Conservation (phyloP, 2,888 invertebrate species). For the Lypha dubia region DNA sequence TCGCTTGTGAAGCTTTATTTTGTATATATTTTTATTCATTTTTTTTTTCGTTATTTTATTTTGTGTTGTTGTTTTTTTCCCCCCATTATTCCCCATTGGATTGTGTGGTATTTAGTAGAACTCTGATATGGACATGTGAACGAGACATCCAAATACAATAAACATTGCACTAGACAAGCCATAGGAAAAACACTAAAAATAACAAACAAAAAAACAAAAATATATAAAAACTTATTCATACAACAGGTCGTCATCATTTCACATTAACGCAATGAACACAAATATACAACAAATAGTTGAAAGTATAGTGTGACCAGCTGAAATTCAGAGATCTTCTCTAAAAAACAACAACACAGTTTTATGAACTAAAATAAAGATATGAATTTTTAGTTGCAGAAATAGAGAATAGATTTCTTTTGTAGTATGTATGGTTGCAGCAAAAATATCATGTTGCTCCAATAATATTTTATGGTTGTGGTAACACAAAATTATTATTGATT, state of each 20-base stretch:
- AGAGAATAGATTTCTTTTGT: no score
- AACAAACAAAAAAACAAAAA: background rate
- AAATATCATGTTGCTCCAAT: no score
- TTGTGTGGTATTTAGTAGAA: constrained; percentile 52
- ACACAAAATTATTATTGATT: no score
- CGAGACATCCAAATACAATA: constrained; percentile 44
- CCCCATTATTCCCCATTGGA: constrained; percentile 45
- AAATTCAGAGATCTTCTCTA: no score
- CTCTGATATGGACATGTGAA: constrained; percentile 57
- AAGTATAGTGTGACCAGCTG: constrained; percentile 48
- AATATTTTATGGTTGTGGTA: no score
- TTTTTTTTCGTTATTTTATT: constrained; percentile 28
- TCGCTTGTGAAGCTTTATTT: constrained; percentile 56
- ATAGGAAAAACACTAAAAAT: constrained; percentile 40
- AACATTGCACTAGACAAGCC: constrained; percentile 49
- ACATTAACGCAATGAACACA: constrained; percentile 27
- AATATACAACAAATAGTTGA: constrained; percentile 4
- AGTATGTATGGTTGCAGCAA: no score
- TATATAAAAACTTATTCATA: constrained; percentile 49
- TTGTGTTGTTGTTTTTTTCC: constrained; percentile 33
- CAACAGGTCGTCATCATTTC: constrained; percentile 71
- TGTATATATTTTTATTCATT: constrained; percentile 36
- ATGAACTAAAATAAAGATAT: no score
- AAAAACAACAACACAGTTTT: no score
- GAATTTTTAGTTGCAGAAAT: no score